Conservation (phyloP, 2,797 vertebrate genomes). For the Acanthis flammea region DNA sequence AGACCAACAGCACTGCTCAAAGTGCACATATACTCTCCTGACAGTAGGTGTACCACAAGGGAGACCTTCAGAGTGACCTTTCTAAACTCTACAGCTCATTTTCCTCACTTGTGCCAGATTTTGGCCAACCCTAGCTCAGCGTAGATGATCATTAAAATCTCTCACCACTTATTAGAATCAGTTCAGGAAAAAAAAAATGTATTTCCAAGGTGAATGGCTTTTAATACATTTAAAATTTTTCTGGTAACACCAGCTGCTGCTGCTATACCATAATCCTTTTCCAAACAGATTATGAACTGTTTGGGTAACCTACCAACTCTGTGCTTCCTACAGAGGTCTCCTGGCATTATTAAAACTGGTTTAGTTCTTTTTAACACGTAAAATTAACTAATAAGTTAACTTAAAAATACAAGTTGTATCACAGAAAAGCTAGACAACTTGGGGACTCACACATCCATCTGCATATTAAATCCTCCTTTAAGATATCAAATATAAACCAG, state of each 20-base stretch:
- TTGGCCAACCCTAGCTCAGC: not conserved
- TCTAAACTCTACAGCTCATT: not conserved
- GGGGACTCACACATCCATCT: not conserved
- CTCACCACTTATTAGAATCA: not conserved
- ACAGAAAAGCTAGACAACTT: not conserved
- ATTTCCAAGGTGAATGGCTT: not conserved
- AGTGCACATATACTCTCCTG: not conserved
- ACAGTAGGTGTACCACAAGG: not conserved
- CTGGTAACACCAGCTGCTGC: not conserved
- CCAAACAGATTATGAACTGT: not conserved
- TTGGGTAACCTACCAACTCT: not conserved
- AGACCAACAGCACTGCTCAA: not conserved
- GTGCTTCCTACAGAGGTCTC: not conserved
- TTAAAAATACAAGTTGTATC: not conserved
- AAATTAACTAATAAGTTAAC: not conserved
- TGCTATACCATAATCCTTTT: not conserved
- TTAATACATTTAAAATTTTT: not conserved
- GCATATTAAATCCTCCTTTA: not conserved
- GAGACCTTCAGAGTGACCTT: not conserved
- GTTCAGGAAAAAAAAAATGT: not conserved
- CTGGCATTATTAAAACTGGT: not conserved
- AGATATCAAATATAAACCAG: not conserved
- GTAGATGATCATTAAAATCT: not conserved
- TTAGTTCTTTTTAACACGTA: not conserved
- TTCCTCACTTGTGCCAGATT: not conserved